Evolutionary conservation across 2,888 invertebrate species (phyloP).

Genomic region (Pachliopta kotzebuea): DNA sequence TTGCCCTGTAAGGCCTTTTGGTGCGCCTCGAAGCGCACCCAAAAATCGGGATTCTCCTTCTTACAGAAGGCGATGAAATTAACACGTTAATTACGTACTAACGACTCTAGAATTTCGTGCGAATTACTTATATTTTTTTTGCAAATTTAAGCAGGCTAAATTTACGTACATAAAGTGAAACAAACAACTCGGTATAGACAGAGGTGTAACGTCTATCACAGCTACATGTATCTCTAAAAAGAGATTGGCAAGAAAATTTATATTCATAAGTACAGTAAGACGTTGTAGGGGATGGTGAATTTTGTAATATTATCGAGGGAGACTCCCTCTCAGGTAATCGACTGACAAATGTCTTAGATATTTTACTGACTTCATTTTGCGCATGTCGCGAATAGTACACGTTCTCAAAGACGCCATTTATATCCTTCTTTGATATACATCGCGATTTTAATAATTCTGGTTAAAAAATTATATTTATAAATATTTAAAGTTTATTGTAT

Average conservation of each 20-base stretch:
- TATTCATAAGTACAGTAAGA: constrained; percentile 68
- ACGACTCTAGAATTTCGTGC: constrained; percentile 18
- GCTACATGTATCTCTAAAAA: constrained; percentile 46
- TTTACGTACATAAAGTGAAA: constrained; percentile 4
- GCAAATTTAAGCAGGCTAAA: not conserved
- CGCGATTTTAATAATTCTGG: not conserved
- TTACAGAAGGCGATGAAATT: no score
- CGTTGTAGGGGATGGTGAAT: constrained; percentile 56
- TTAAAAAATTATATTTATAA: not conserved
- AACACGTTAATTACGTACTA: constrained; percentile 18
- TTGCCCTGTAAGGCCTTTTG: no score
- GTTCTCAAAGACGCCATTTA: constrained; percentile 1
- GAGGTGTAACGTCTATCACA: constrained; percentile 34
- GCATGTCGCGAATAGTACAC: constrained; percentile 51
- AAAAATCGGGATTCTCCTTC: no score
- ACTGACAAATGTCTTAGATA: constrained; percentile 78
- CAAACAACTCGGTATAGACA: constrained; percentile 10
- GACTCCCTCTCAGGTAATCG: constrained; percentile 72
- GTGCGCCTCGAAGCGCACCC: no score
- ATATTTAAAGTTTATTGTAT: not conserved
- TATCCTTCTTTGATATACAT: not conserved
- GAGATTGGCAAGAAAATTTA: constrained; percentile 59
- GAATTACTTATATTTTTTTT: constrained; percentile 12
- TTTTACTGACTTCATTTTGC: constrained; percentile 75
- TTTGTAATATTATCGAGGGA: constrained; percentile 66